Percentiles rank a stretch among this genome's conserved stretches.
Conservation (phyloP, 2,888 invertebrate species). For the Amphipyra berbera region DNA sequence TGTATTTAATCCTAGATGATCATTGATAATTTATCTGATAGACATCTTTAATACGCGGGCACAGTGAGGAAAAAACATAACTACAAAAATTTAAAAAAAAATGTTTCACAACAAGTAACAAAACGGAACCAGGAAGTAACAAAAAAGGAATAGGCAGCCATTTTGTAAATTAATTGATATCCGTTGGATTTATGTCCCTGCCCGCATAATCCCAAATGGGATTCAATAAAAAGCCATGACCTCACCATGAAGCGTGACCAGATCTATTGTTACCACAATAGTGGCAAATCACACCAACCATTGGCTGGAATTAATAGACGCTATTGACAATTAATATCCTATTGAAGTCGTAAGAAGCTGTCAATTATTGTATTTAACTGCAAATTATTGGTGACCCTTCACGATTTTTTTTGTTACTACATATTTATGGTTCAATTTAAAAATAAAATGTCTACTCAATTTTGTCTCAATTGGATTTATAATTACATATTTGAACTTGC, state of each 20-base stretch:
- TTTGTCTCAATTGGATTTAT: too few relatives aligned
- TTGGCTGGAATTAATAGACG: slow-evolving; percentile 56
- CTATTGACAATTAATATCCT: slow-evolving; percentile 59
- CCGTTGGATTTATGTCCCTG: slow-evolving; percentile 50
- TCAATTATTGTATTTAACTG: slow-evolving; percentile 32
- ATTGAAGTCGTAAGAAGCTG: slow-evolving; percentile 45
- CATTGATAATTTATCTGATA: neutral
- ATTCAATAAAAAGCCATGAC: slow-evolving; percentile 84
- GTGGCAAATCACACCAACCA: slow-evolving; percentile 75
- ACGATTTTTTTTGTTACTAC: neutral
- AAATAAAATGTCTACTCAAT: too few relatives aligned
- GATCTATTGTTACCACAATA: slow-evolving; percentile 74
- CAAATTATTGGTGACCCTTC: slow-evolving; percentile 16
- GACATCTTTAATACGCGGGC: slow-evolving; percentile 19
- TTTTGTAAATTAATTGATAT: slow-evolving; percentile 49
- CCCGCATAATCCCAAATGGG: slow-evolving; percentile 81
- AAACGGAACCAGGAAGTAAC: slow-evolving; percentile 30
- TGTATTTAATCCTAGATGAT: slow-evolving; percentile 18
- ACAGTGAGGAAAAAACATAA: neutral
- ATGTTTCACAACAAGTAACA: neutral
- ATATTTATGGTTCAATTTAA: too few relatives aligned
- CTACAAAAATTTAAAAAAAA: neutral
- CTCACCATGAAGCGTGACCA: slow-evolving; percentile 67
- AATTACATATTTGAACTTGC: too few relatives aligned
- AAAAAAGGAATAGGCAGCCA: slow-evolving; percentile 27